Evolutionary conservation across 2,888 invertebrate genomes (phyloP).

Genomic region (Diachrysia chrysitis): DNA sequence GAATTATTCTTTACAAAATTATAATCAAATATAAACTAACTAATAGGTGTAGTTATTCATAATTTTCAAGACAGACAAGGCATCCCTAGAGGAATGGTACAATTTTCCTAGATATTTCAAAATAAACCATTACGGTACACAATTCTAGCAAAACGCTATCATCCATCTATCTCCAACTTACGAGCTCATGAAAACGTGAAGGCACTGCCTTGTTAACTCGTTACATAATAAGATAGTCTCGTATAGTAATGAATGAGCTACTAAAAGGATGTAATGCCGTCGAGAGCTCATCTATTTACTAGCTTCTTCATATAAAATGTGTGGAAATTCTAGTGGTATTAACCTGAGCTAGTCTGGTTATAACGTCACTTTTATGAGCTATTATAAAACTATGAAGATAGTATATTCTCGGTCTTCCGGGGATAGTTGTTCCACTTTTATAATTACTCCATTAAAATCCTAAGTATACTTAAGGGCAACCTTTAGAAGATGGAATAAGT

Average conservation of each 20-base stretch:
- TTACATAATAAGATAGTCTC: conserved; percentile 34
- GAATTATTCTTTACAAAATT: too few relatives aligned
- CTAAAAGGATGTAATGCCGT: conserved; percentile 38
- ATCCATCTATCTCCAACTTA: conserved; percentile 9
- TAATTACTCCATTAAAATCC: too few relatives aligned
- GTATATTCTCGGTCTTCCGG: neutral
- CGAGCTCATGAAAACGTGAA: conserved; percentile 13
- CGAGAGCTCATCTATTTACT: conserved; percentile 35
- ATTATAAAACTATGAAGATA: neutral
- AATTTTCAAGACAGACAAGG: too few relatives aligned
- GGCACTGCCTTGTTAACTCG: conserved; percentile 20
- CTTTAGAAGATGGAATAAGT: too few relatives aligned
- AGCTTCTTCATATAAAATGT: conserved; percentile 28
- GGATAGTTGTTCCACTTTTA: neutral
- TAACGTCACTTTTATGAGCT: neutral
- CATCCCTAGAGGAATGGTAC: too few relatives aligned
- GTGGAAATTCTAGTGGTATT: conserved; percentile 35
- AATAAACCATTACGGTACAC: neutral
- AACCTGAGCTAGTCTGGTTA: conserved; percentile 9
- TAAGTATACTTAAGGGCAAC: too few relatives aligned
- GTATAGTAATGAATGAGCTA: conserved; percentile 30
- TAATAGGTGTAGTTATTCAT: too few relatives aligned
- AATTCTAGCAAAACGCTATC: conserved; percentile 1
- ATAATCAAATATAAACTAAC: too few relatives aligned
- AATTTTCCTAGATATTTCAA: too few relatives aligned